phyloP scores from a whole-genome alignment of 2,113 vertebrate genomes.

The Macheiramphus alcinus region DNA sequence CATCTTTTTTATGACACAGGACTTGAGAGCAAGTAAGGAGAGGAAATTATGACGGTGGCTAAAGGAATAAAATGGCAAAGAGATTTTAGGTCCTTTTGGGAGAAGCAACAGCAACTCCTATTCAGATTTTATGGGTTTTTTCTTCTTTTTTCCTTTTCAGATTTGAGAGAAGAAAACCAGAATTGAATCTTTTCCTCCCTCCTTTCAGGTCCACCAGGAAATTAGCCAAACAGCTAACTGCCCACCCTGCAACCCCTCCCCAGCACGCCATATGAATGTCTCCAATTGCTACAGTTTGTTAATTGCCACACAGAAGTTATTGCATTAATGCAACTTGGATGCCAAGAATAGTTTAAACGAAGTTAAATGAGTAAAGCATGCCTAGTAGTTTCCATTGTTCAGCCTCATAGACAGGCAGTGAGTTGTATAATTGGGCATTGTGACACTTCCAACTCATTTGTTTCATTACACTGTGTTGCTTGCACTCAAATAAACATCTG shows the following conservation, averaged over 20 bases:
- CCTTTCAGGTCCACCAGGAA: slow-evolving; percentile 5
- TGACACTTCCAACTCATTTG: slow-evolving; percentile 75
- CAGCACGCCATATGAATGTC: background rate
- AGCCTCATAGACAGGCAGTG: slow-evolving; percentile 63
- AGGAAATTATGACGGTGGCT: background rate
- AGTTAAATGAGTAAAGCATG: slow-evolving; percentile 71
- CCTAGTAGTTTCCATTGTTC: slow-evolving; percentile 68
- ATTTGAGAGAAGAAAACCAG: background rate
- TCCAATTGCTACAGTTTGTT: slow-evolving; percentile 63
- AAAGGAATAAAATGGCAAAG: background rate
- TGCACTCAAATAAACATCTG: slow-evolving; percentile 71
- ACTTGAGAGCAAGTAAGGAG: background rate
- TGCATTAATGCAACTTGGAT: slow-evolving; percentile 64
- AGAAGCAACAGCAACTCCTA: background rate
- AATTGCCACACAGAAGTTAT: slow-evolving; percentile 72
- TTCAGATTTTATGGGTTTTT: background rate
- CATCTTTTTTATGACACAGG: background rate
- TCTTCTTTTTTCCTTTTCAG: background rate
- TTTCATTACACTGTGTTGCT: slow-evolving; percentile 60
- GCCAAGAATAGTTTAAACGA: slow-evolving; percentile 72
- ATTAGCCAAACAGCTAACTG: background rate
- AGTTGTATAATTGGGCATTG: slow-evolving; percentile 76
- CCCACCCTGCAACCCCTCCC: background rate
- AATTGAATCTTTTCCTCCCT: background rate
- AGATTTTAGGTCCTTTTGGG: background rate